Conservation (phyloP, 1,140 invertebrate genomes). For the Diorhabda elongata region DNA sequence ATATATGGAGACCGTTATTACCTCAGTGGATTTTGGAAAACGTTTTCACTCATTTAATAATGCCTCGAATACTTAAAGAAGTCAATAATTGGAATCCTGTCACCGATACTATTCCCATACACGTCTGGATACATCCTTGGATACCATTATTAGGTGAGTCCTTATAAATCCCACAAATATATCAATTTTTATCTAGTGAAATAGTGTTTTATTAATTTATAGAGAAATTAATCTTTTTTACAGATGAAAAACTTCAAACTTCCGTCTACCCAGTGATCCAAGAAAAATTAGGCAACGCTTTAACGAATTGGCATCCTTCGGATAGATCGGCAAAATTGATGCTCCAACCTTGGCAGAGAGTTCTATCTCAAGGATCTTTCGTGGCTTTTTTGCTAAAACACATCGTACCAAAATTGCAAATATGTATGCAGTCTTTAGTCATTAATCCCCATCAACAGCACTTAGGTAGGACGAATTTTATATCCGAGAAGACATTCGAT, state of each 20-base stretch:
- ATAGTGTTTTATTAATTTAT: not conserved
- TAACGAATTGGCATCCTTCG: constrained; percentile 88
- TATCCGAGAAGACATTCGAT: no score
- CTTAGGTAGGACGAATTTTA: constrained; percentile 52
- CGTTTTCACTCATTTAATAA: constrained; percentile 74
- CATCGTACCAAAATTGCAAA: constrained; percentile 85
- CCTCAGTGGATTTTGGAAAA: constrained; percentile 82
- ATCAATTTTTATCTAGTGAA: not conserved
- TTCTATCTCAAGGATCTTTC: constrained; percentile 78
- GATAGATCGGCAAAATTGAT: constrained; percentile 90
- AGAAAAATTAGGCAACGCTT: constrained; percentile 82
- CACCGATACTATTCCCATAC: constrained; percentile 88
- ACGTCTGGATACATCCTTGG: constrained; percentile 97
- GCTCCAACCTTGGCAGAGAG: constrained; percentile 85
- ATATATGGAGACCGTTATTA: constrained; percentile 75
- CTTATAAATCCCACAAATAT: not conserved
- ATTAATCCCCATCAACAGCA: constrained; percentile 85
- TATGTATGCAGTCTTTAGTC: constrained; percentile 63
- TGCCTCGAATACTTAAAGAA: constrained; percentile 73
- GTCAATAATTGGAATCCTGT: constrained; percentile 93
- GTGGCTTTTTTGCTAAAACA: constrained; percentile 82
- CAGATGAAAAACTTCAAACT: constrained; percentile 62
- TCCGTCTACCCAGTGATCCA: constrained; percentile 88
- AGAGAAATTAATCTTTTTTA: constrained; percentile 22
- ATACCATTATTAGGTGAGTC: constrained; percentile 66